Base-by-base conservation (phyloP, 2,888 invertebrate genomes). In the Acleris emargana region DNA sequence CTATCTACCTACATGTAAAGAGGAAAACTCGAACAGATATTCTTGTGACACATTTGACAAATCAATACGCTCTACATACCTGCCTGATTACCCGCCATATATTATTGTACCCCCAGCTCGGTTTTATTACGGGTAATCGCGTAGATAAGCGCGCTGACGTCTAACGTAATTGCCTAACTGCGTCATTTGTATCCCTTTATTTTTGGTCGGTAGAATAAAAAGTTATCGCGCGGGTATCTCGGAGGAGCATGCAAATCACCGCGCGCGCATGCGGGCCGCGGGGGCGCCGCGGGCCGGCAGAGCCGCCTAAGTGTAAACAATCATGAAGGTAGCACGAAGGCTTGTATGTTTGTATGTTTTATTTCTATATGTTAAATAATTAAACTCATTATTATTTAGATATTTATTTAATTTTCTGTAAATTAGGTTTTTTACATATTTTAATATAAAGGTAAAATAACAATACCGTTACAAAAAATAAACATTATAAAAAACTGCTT, bases 171-270 rank as follows among this genome's bases (percentile, higher is more conserved):
- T 64, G 58, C 55, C 42, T 49, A 49, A 58, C 32, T 64, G 66
- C 66, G 66, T 66, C 60, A 66, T 55, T 49, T 49, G 43, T 54
- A 59, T 64, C 50, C 55, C 66, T 70, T 52, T 53, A 57, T 62
- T 62, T 57, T 49, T 47, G 54, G 54, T 55, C 50, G 58, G 57
- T 51, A 38, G 51, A 22, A 45, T 62, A 68, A 71, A 68, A 70
- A 67, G 67, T 73, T 74, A 76, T 76, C 77, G 66, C 50, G 55
- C 49, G 50, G 58, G 62, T 54, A 72, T 73, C 71, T 71, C 74
- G 75, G 80, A 82, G 82, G 80, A 81, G 87, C 87, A 91, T 91
- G 90, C 90, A 90, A 91, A 91, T 91, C 91, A 90, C 84, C 87
- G 86, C 86, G 53, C 50, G 43, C 43, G 59, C 55, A 61, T 60